Conservation (phyloP, 2,888 invertebrate genomes). For the Anthoptus insignis region DNA sequence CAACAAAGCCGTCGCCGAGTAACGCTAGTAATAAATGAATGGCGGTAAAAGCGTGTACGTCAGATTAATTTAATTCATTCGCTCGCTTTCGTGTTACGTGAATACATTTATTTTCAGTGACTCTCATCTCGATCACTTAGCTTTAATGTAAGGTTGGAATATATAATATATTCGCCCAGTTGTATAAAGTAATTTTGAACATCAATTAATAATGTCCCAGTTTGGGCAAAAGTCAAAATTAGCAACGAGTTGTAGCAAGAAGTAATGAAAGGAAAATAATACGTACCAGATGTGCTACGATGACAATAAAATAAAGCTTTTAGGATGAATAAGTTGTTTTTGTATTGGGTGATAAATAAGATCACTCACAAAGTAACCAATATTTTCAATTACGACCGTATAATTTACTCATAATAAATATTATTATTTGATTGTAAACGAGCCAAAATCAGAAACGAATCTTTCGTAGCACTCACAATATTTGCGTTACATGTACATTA, state of each 20-base stretch:
- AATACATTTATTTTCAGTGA: conserved; percentile 39
- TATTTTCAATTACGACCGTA: too few relatives aligned
- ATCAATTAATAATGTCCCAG: too few relatives aligned
- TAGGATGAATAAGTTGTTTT: too few relatives aligned
- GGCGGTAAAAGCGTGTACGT: conserved; percentile 36
- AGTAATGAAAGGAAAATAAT: too few relatives aligned
- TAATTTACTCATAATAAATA: too few relatives aligned
- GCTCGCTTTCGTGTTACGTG: conserved; percentile 17
- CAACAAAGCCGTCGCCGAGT: conserved; percentile 20
- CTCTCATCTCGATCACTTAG: conserved; percentile 19
- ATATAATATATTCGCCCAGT: too few relatives aligned
- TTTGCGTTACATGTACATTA: conserved; percentile 48
- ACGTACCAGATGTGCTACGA: too few relatives aligned
- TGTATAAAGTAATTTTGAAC: not conserved
- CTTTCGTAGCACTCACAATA: conserved; percentile 1
- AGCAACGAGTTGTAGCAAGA: not conserved
- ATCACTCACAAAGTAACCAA: too few relatives aligned
- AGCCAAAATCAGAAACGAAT: not conserved
- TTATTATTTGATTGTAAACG: not conserved
- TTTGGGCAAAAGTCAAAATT: not conserved
- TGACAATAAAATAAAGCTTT: too few relatives aligned
- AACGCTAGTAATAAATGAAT: conserved; percentile 26
- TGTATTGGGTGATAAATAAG: too few relatives aligned
- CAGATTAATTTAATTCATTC: conserved; percentile 45
- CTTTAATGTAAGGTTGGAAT: too few relatives aligned